A percentile compares a stretch with the other conserved stretches of the same genome.
Evolutionary conservation across 2,888 invertebrate species (phyloP).

Genomic region (Zootermopsis nevadensis): DNA sequence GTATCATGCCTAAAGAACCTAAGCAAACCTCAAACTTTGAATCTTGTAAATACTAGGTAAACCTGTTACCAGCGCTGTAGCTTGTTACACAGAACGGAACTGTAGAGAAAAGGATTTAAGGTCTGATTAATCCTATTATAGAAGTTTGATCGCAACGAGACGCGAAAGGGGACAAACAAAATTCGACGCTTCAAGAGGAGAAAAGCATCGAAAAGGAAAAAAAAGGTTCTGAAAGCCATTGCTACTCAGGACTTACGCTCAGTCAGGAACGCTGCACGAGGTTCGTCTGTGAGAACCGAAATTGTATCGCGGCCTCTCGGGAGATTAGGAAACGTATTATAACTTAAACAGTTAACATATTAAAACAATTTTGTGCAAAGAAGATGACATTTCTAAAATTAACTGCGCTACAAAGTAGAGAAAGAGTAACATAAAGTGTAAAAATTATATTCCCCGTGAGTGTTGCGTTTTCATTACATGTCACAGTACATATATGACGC

Average conservation of each 20-base stretch:
- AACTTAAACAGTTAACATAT: constrained; percentile 12
- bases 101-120: not conserved
- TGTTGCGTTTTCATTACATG: not conserved
- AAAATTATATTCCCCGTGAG: not conserved
- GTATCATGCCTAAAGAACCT: not conserved
- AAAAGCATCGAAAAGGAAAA: not conserved
- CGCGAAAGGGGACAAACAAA: not conserved
- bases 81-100: not conserved
- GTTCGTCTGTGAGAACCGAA: not conserved
- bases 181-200: constrained; percentile 16
- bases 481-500: too few relatives aligned
- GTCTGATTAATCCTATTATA: constrained; percentile 28
- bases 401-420: not conserved
- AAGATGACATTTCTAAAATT: not conserved
- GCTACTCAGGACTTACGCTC: constrained; percentile 9
- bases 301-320: not conserved
- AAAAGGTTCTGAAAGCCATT: not conserved
- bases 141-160: constrained; percentile 11
- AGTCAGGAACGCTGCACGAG: not conserved
- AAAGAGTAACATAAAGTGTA: not conserved
- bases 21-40: constrained; percentile 14
- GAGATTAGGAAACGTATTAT: not conserved
- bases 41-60: not conserved
- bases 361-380: not conserved
- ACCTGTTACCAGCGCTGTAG: not conserved